Evolutionary conservation across 2,113 vertebrate genomes (phyloP).

Genomic region (Hypocryptadius cinnamomeus): DNA sequence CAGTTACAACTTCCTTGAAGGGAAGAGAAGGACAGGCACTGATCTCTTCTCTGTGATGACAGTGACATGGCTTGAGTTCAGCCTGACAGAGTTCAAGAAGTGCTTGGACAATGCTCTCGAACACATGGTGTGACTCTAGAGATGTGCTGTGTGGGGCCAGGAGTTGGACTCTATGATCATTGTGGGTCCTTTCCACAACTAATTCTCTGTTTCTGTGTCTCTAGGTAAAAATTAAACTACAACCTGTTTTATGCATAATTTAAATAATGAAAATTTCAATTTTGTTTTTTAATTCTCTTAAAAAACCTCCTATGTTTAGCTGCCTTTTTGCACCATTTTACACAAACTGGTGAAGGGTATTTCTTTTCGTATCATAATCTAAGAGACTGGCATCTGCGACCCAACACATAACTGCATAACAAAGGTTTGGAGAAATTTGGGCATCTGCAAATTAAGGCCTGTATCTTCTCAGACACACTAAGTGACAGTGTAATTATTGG

Average conservation of each 20-base stretch:
- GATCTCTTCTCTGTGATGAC: no score
- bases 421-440: background rate
- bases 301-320: rapidly evolving
- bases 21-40: background rate
- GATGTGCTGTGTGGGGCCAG: background rate
- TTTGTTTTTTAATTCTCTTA: background rate
- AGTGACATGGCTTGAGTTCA: no score
- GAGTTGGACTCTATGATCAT: background rate
- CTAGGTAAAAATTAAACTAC: background rate
- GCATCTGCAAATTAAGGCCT: background rate
- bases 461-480: background rate
- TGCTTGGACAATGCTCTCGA: background rate
- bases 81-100: background rate
- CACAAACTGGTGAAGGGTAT: background rate
- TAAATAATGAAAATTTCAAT: background rate
- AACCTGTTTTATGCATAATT: background rate
- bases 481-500: background rate
- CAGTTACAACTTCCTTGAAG: no score
- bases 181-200: background rate
- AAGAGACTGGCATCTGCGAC: background rate
- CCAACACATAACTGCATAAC: background rate
- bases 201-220: background rate
- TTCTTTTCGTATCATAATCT: background rate
- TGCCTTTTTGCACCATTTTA: background rate
- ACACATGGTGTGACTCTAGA: background rate